Base-by-base conservation (phyloP, 2,113 vertebrate genomes). In the Axis porcinus region DNA sequence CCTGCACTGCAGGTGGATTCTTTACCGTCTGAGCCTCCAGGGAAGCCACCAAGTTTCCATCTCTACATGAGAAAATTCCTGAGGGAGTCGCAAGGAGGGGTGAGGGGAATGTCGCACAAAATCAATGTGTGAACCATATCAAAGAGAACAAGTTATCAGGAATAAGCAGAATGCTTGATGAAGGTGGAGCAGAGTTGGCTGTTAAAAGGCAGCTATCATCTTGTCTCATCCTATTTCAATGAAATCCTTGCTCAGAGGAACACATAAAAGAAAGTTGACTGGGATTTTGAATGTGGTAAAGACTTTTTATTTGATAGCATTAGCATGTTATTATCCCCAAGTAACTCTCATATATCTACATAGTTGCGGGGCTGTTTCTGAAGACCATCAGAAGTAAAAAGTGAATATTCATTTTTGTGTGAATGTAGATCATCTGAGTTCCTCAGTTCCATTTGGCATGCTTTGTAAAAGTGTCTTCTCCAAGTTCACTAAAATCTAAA, bases 381-480 rank as follows among this genome's bases (percentile, higher is more conserved):
- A 85, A 81, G 25, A 4, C 15, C 90, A 25, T 33, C 54, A 54
- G 40, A 92, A 84, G 5, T 58, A 52, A 88, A 92, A 96, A n/a
- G 15, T 36, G 52, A 74, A 9, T 19, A 36, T n/a, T 87, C 25
- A 17, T 13, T 91, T 95, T 95, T 40, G 0, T 83, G 27, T 76
- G 58, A 76, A 64, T 40, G 43, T 47, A 50, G 28, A 87, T 50
- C 82, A 54, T 45, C n/a, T 74, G 64, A 81, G 27, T 86, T 85
- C 11, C 11, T 91, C 19, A 57, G 17, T 62, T 86, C 40, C 76
- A 27, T 23, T 81, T 36, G 60, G 12, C 28, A 43, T 57, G 15
- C 45, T 94, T 74, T 78, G 40, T 57, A 94, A 91, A 91, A 7
- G 5, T 40, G 50, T 23, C 17, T 88, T 96, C 50, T 94, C 23